A percentile compares a stretch with the other conserved stretches of the same genome.
phyloP scores from a whole-genome alignment of 1,140 invertebrate genomes.

The Drosophila sucinea region DNA sequence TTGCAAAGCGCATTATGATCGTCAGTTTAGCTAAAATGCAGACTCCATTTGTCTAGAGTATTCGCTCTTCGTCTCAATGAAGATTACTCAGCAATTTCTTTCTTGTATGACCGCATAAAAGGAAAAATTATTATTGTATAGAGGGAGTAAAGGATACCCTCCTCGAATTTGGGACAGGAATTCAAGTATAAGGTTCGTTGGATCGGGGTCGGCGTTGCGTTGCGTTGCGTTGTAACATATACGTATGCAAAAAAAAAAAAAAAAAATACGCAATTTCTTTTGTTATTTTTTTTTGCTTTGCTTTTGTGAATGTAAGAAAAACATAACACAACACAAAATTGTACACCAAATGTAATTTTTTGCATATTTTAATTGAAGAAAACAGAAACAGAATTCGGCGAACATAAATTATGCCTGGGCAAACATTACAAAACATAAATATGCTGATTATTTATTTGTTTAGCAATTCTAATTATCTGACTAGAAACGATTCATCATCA shows the following conservation, averaged over 20 bases:
- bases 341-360: constrained; percentile 21
- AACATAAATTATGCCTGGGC: constrained; percentile 8
- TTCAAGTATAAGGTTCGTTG: constrained; percentile 4
- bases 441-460: constrained; percentile 51
- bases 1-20: no score
- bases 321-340: constrained; percentile 7
- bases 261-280: constrained; percentile 4
- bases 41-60: not conserved
- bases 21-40: no score
- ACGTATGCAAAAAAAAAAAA: not conserved
- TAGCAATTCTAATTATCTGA: constrained; percentile 24
- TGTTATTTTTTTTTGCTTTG: constrained; percentile 20
- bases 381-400: constrained; percentile 24
- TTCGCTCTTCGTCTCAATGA: not conserved
- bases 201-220: not conserved
- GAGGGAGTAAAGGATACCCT: not conserved
- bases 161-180: not conserved
- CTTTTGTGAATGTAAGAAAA: constrained; percentile 22
- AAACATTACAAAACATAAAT: constrained; percentile 24
- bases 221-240: not conserved
- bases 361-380: constrained; percentile 56
- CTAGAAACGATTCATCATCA: not conserved
- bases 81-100: not conserved
- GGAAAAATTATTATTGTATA: not conserved
- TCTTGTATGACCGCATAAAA: constrained; percentile 13